Percentiles rank a stretch among this genome's conserved stretches.
Conservation (phyloP, 2,888 invertebrate genomes). For the Agrochola litura region DNA sequence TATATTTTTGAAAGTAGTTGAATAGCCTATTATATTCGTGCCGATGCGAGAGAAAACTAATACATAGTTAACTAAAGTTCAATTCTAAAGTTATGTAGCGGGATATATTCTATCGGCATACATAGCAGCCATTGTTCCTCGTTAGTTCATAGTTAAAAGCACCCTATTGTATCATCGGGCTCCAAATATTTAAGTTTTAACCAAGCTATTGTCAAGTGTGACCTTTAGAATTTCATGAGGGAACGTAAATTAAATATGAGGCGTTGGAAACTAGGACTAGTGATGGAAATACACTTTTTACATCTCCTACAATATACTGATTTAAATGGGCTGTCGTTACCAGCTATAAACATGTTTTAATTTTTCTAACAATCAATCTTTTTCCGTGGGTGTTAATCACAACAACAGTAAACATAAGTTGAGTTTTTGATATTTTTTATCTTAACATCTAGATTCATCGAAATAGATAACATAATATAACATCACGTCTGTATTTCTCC, state of each 20-base stretch:
- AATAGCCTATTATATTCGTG: neutral
- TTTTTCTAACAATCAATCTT: neutral
- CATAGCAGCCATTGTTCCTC: conserved; percentile 47
- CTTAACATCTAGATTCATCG: neutral
- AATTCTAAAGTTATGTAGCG: conserved; percentile 9
- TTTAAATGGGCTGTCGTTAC: neutral
- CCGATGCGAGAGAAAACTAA: neutral
- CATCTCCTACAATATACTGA: neutral
- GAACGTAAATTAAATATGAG: conserved; percentile 17
- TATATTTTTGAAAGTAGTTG: too few species aligned
- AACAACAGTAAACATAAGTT: neutral
- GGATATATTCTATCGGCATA: conserved; percentile 14
- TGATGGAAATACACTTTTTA: neutral
- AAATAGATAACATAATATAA: too few species aligned
- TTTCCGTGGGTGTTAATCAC: neutral
- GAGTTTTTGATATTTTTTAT: too few species aligned
- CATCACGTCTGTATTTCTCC: too few species aligned
- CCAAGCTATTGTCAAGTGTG: conserved; percentile 55
- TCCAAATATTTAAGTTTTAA: conserved; percentile 57
- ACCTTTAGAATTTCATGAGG: conserved; percentile 42
- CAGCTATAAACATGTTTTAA: neutral
- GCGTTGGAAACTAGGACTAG: neutral
- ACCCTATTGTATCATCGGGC: conserved; percentile 43
- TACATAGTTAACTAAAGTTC: conserved; percentile 29
- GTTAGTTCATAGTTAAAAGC: conserved; percentile 52